Percentiles rank a stretch among this genome's conserved stretches.
These are phyloP conservation scores for Melanerpes aurifrons DNA, from an alignment of 2,113 vertebrate species.

Conservation along the genomic window DNA sequence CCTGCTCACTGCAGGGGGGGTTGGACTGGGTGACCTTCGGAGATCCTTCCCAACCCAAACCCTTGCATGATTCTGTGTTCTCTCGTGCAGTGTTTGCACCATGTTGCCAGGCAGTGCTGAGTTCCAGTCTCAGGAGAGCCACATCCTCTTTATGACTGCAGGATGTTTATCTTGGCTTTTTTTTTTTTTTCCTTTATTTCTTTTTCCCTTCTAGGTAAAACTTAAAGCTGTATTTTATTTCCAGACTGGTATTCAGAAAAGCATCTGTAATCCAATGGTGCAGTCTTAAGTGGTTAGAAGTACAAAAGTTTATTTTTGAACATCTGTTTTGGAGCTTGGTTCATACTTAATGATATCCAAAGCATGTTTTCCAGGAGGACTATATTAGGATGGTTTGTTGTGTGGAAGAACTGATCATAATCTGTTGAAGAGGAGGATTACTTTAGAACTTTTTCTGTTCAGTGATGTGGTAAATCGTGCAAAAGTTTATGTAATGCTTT, in stretches of 20 bases:
- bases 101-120: accelerated
- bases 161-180: not conserved
- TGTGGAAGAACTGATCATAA: not conserved
- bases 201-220: not conserved
- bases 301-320: slow-evolving; percentile 21
- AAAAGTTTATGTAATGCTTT: not conserved
- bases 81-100: too few relatives aligned
- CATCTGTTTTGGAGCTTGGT: not conserved
- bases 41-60: too few relatives aligned
- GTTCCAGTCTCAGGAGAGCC: not conserved
- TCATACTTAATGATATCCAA: not conserved
- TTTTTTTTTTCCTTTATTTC: not conserved
- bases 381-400: not conserved
- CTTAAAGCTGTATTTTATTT: not conserved
- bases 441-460: not conserved
- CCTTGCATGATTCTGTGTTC: too few relatives aligned
- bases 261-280: not conserved
- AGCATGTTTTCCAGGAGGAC: not conserved
- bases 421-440: not conserved
- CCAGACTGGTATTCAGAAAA: not conserved
- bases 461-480: not conserved
- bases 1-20: too few relatives aligned
- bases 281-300: not conserved
- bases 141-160: not conserved
- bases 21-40: too few relatives aligned